phyloP scores from a whole-genome alignment of 2,113 vertebrate species.

The Crocuta crocuta region DNA sequence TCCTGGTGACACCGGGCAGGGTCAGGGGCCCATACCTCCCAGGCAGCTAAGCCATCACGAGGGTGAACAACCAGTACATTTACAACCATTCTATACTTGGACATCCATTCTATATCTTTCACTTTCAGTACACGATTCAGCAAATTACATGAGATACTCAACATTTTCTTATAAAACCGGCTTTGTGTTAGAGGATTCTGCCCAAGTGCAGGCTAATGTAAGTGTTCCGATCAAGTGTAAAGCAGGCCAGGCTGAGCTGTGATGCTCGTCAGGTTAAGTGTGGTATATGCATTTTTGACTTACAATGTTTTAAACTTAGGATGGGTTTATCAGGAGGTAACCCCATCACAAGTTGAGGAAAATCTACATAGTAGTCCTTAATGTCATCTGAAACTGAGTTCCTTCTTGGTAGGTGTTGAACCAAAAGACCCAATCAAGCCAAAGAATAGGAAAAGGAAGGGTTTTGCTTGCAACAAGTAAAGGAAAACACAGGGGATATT shows the following conservation, averaged over 20 bases:
- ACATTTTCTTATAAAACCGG: background rate
- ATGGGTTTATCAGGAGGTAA: background rate
- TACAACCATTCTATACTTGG: background rate
- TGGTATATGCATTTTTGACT: background rate
- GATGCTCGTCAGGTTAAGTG: background rate
- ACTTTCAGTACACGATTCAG: background rate
- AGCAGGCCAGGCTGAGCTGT: background rate
- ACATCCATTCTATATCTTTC: background rate
- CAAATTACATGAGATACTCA: background rate
- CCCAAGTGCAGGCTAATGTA: background rate
- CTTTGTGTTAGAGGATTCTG: background rate
- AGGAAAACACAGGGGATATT: background rate
- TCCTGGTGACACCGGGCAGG: background rate
- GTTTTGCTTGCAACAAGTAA: background rate
- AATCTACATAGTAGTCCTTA: background rate
- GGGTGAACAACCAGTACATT: background rate
- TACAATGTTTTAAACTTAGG: background rate
- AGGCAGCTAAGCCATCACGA: background rate
- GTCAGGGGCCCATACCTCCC: no score
- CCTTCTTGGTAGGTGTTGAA: background rate
- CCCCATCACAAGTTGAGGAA: background rate
- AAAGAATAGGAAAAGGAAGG: background rate
- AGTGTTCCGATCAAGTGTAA: background rate
- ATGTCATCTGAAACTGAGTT: background rate
- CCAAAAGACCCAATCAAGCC: background rate